Percentiles rank a stretch among this genome's conserved stretches.
These are phyloP conservation scores for Austrofundulus limnaeus DNA, from an alignment of 2,113 vertebrate genomes.

Conservation along the genomic window DNA sequence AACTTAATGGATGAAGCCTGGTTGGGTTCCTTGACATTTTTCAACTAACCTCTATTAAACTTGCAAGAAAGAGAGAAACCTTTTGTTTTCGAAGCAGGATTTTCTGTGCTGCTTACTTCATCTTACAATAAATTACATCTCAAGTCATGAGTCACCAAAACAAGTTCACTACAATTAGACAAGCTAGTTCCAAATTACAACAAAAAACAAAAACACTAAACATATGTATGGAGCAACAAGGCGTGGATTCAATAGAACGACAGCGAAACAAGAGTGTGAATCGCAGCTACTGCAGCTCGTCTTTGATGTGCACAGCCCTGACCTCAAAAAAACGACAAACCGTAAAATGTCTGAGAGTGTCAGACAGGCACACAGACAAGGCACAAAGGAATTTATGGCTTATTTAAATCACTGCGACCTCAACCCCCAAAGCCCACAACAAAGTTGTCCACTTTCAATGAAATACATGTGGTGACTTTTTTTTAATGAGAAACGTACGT, in stretches of 20 bases:
- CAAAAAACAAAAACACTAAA: neutral
- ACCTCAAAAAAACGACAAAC: constrained; percentile 32
- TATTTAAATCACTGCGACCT: constrained; percentile 36
- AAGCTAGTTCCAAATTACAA: neutral
- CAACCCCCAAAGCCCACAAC: constrained; percentile 40
- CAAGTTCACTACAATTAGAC: too few species aligned
- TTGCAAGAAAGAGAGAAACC: too few species aligned
- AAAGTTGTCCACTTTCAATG: constrained; percentile 28
- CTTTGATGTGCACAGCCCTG: constrained; percentile 56
- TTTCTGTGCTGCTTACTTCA: too few species aligned
- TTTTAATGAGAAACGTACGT: constrained; percentile 14
- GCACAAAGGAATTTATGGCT: constrained; percentile 47
- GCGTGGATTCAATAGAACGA: neutral
- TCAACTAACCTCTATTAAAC: too few species aligned
- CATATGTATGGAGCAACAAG: neutral
- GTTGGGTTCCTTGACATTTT: too few species aligned
- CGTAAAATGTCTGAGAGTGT: constrained; percentile 6
- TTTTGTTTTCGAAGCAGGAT: too few species aligned
- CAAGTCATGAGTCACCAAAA: too few species aligned
- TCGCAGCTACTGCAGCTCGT: constrained; percentile 5
- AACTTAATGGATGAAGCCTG: too few species aligned
- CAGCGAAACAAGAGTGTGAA: constrained; percentile 10
- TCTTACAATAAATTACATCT: too few species aligned
- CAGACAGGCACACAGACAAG: constrained; percentile 27
- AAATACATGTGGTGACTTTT: constrained; percentile 10